Evolutionary conservation across 2,888 invertebrate genomes (phyloP), one percentile per base, ranked within the genome.

Genomic region (Maniola hyperantus): DNA sequence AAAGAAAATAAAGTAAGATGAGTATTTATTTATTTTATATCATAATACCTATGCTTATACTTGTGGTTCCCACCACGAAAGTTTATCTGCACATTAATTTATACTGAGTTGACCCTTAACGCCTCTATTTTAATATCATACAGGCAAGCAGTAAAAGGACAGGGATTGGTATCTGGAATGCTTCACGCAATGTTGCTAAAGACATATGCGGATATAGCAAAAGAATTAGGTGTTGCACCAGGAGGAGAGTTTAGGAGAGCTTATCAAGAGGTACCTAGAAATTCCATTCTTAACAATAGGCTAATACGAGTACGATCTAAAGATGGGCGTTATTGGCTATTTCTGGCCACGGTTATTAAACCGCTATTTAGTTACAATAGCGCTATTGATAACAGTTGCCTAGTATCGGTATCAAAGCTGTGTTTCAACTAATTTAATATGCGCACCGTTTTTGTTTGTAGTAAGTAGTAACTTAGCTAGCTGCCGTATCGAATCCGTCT

Each of bases 221-320:
- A 86, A 73, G 92, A 92, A 75, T 75, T 92, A 55, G 92, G 90
- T 1, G 92, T 92, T 0, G 92, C 92, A 6, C 92, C 92, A 0
- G 92, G 92, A 0, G 92, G 92, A 26, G 92, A 92, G 73, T 92
- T 92, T 71, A 80, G 92, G 59, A 81, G 91, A 77, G 92, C 92
- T 7, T 92, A 91, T 74, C 91, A 91, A 42, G 92, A 92, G 84
- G 92, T 90, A 13, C 6, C 10, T 26, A 26, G 26, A 1, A 26
- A 26, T 26, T 26, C 26, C 2, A 4, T 26, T 26, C 26, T 26
- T 26, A 26, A 4, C n/a, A n/a, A n/a, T n/a, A n/a, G n/a, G n/a
- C n/a, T n/a, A n/a, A n/a, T n/a, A n/a, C n/a, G n/a, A n/a, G n/a
- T n/a, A n/a, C n/a, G n/a, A n/a, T n/a, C n/a, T n/a, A n/a, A n/a